These are phyloP conservation scores for Ectropis crepuscularia DNA, from an alignment of 2,888 invertebrate genomes.

Conservation along the genomic window DNA sequence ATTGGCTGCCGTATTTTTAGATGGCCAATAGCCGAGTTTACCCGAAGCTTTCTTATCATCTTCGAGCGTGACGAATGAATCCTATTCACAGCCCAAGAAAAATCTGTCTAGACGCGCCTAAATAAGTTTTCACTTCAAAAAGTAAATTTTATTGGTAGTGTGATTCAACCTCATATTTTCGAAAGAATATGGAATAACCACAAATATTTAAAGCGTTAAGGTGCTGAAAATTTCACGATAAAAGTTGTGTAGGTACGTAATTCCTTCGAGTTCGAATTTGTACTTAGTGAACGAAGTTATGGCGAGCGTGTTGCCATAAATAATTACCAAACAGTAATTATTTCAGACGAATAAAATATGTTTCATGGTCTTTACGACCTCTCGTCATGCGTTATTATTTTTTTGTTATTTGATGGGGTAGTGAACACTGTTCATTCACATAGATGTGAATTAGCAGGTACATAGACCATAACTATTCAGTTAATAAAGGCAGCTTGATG, in stretches of 20 bases:
- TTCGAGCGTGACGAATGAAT: no score
- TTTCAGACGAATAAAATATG: slow-evolving; percentile 12
- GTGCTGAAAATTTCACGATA: not conserved
- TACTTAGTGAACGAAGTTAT: slow-evolving; percentile 14
- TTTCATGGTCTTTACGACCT: slow-evolving; percentile 14
- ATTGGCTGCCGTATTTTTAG: no score
- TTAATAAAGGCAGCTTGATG: no score
- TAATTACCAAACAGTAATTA: slow-evolving; percentile 14
- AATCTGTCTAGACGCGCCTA: no score
- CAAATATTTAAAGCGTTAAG: slow-evolving; percentile 2
- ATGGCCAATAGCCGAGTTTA: no score
- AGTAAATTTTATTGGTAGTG: no score
- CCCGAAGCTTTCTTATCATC: no score
- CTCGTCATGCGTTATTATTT: slow-evolving; percentile 9
- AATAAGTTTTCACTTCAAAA: no score
- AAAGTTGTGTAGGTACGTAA: slow-evolving; percentile 1
- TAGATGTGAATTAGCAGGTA: not conserved
- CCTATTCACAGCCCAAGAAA: no score
- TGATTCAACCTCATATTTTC: no score
- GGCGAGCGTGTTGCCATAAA: slow-evolving; percentile 28
- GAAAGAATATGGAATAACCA: not conserved
- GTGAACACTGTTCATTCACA: not conserved
- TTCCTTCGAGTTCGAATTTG: slow-evolving; percentile 9
- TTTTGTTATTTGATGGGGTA: not conserved
- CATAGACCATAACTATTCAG: no score